A percentile compares a stretch with the other conserved stretches of the same genome.
These are phyloP conservation scores for Dreissena polymorpha DNA, from an alignment of 1,140 invertebrate species.

Conservation along the genomic window DNA sequence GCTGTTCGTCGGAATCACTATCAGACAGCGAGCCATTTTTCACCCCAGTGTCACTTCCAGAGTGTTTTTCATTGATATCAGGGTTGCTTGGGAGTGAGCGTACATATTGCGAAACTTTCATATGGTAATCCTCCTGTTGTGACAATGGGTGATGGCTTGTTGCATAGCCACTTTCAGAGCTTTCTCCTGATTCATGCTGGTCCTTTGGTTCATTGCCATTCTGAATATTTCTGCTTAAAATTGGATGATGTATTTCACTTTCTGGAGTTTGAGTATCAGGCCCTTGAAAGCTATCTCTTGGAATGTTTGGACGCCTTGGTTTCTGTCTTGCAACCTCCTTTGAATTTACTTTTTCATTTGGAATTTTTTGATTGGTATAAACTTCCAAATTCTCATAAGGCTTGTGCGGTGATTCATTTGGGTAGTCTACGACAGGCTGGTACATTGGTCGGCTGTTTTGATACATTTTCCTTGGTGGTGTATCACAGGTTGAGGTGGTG, in stretches of 20 bases:
- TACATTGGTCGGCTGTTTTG: slow-evolving; percentile 26
- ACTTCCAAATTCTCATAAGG: background rate
- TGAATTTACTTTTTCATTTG: background rate
- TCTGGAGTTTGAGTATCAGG: background rate
- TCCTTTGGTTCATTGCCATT: background rate
- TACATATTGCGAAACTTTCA: slow-evolving; percentile 47
- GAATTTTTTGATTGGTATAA: background rate
- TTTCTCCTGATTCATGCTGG: slow-evolving; percentile 17
- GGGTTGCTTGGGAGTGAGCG: slow-evolving; percentile 47
- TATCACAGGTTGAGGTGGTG: slow-evolving; percentile 42
- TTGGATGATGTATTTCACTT: background rate
- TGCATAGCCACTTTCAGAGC: slow-evolving; percentile 48
- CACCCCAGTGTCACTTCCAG: slow-evolving; percentile 24
- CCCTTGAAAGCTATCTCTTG: background rate
- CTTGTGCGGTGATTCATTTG: no score
- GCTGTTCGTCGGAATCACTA: background rate
- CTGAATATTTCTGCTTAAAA: background rate
- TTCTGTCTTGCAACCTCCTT: background rate
- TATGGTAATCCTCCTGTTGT: slow-evolving; percentile 39
- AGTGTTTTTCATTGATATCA: slow-evolving; percentile 41
- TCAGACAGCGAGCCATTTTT: slow-evolving; percentile 46
- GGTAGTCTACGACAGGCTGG: background rate
- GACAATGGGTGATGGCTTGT: slow-evolving; percentile 41
- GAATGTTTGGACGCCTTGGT: background rate
- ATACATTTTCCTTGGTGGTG: slow-evolving; percentile 27